Base-by-base conservation (phyloP, 2,797 vertebrate genomes). In the Nannoperca australis region DNA sequence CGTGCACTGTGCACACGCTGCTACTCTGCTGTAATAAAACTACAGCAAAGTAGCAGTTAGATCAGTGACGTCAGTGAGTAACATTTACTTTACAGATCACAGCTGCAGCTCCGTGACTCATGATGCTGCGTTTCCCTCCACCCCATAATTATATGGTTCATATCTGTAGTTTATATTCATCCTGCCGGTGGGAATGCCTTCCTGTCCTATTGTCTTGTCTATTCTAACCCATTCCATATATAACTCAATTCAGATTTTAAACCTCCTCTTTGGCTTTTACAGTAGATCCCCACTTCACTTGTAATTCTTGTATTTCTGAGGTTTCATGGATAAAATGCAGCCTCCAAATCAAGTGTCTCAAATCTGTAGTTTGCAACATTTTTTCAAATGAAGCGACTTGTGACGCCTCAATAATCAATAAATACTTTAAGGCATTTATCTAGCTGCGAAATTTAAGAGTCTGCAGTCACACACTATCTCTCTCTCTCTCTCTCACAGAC, bases 121-220 rank as follows among this genome's bases (percentile, higher is more conserved):
- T 32, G 17, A 56, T 27, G 20, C 55, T 20, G 15, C 32, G 55
- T 36, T 58, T 36, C 30, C 36, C 54, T 56, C 38, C 30, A 24
- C n/a, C 17, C 7, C 30, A 20, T 72, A 73, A 82, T 82, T 27
- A 78, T 36, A 70, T 1, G 14, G 14, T 60, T 40, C 20, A 38
- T 15, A 27, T 24, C 13, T 44, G 6, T 8, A 11, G 8, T 7
- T 53, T 20, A 12, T 59, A 42, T 60, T 69, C 32, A 47, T 54
- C 13, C 45, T 15, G 27, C 58, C 67, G 55, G 7, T 3, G 6
- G 18, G 1, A 53, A 27, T 14, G 11, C 8, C 18, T 6, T 11
- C 15, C 13, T 18, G 4, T 9, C 17, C 7, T 2, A 27, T 22
- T 8, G 22, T 44, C 4, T 44, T 14, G 1, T 40, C 15, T 56